Percentiles rank a stretch among this genome's conserved stretches.
Evolutionary conservation across 2,888 invertebrate genomes (phyloP).

Genomic region (Chalcosyrphus nemorum): DNA sequence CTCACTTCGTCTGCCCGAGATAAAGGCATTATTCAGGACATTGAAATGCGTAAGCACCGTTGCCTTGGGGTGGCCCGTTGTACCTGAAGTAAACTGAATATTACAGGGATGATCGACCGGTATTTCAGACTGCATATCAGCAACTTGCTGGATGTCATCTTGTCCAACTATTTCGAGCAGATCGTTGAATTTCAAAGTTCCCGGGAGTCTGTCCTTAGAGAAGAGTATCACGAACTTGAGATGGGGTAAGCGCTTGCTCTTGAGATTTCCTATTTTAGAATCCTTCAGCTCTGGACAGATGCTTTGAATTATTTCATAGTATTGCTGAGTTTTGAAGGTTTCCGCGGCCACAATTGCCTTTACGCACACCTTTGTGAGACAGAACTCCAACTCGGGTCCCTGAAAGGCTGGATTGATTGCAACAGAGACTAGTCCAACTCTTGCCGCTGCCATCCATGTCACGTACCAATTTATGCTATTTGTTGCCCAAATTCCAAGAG

Average conservation of each 20-base stretch:
- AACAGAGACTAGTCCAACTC: slow-evolving; percentile 87
- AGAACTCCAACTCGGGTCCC: slow-evolving; percentile 86
- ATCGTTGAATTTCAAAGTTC: slow-evolving; percentile 80
- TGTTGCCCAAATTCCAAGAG: slow-evolving; percentile 89
- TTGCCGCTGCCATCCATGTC: slow-evolving; percentile 86
- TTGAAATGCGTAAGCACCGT: slow-evolving; percentile 86
- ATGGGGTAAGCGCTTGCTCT: slow-evolving; percentile 80
- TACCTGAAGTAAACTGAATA: slow-evolving; percentile 91
- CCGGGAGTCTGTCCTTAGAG: slow-evolving; percentile 82
- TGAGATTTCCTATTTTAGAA: slow-evolving; percentile 81
- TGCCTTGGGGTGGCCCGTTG: slow-evolving; percentile 88
- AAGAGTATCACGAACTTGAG: slow-evolving; percentile 84
- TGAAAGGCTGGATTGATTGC: slow-evolving; percentile 89
- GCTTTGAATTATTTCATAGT: slow-evolving; percentile 84
- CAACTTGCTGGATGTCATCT: slow-evolving; percentile 45
- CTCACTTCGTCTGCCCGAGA: slow-evolving; percentile 83
- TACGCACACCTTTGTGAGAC: slow-evolving; percentile 86
- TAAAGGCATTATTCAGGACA: slow-evolving; percentile 88
- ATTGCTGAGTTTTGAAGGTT: slow-evolving; percentile 85
- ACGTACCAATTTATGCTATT: slow-evolving; percentile 89
- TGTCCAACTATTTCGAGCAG: slow-evolving; percentile 77
- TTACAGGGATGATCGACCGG: slow-evolving; percentile 87
- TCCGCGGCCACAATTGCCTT: slow-evolving; percentile 86
- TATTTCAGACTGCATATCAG: slow-evolving; percentile 82
- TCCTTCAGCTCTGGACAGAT: slow-evolving; percentile 83